Base-by-base conservation (phyloP, 1,140 invertebrate species). In the Cecropterus lyciades region DNA sequence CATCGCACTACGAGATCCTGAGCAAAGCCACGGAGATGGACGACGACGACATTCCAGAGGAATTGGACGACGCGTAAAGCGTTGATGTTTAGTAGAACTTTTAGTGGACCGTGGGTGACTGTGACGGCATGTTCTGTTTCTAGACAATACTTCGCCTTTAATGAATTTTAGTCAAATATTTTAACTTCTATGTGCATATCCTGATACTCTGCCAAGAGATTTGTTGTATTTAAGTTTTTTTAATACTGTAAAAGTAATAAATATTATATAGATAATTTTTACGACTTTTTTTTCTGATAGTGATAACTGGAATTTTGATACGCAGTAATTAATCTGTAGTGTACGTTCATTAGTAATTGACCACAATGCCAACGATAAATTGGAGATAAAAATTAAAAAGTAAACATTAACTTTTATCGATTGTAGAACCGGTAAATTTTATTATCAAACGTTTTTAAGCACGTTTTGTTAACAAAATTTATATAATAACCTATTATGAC, bases 1-100 rank as follows among this genome's bases (percentile, higher is more conserved):
- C 84, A 6, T 81, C 80, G 0, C 89, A 91, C 62, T 91, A 91
- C 62, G 89, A 91, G 70, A 90, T 91, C 43, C 70, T 91, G 3
- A 91, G 89, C 67, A 91, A 91, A 62, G 52, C 77, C 7, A 87
- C 80, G 6, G 65, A 60, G 37, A 51, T 63, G 37, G 48, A 66
- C 9, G 67, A 68, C n/a, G 30, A 33, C 10, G 72, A 64, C 15
- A 42, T 53, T 40, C 27, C 62, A 55, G 63, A 71, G 11, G 51
- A 68, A 16, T 57, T 42, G 27, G 16, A 43, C 3, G 45, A 49
- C 9, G 59, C 17, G 24, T 60, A 11, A 51, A 62, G 16, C 17
- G 33, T 7, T 52, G 0, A 65, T 73, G 7, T 73, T 40, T 42
- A 13, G 13, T 51, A 51, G 46, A 62, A 51, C 46, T 49, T 37